Evolutionary conservation across 1,140 invertebrate genomes (phyloP).

Genomic region (Diploscapter pachys): DNA sequence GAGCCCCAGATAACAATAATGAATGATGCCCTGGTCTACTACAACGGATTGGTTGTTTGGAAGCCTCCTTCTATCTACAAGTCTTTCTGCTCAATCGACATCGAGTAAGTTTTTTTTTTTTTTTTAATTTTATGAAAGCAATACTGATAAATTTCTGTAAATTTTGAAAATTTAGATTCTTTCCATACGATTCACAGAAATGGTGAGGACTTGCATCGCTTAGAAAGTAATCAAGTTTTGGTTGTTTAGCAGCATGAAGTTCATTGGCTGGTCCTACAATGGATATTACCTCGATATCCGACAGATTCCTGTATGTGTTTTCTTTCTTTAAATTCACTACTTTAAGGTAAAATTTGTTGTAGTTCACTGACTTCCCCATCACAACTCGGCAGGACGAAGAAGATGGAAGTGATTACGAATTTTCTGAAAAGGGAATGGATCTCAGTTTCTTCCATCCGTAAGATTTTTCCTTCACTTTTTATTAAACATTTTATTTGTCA

Average conservation of each 20-base stretch:
- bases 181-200: slow-evolving; percentile 77
- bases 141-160: background rate
- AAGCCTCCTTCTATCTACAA: slow-evolving; percentile 98
- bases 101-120: slow-evolving; percentile 70
- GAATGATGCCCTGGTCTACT: slow-evolving; percentile 66
- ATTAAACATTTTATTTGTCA: too few relatives aligned
- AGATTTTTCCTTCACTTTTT: background rate
- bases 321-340: too few relatives aligned
- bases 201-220: too few relatives aligned
- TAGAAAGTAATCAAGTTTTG: too few relatives aligned
- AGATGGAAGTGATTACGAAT: slow-evolving; percentile 54
- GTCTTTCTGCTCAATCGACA: slow-evolving; percentile 85
- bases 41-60: slow-evolving; percentile 88
- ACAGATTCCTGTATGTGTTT: slow-evolving; percentile 49
- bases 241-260: slow-evolving; percentile 85
- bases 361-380: slow-evolving; percentile 44
- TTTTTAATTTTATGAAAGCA: slow-evolving; percentile 62
- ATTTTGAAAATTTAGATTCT: slow-evolving; percentile 61
- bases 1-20: slow-evolving; percentile 65
- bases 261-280: slow-evolving; percentile 97
- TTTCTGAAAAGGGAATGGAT: slow-evolving; percentile 54
- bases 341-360: background rate
- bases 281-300: slow-evolving; percentile 69
- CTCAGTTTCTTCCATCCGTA: slow-evolving; percentile 53
- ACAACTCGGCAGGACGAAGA: slow-evolving; percentile 44